Evolutionary conservation across 2,797 vertebrate genomes (phyloP), one percentile per base, ranked within the genome.

Genomic region (Darevskia mixta): DNA sequence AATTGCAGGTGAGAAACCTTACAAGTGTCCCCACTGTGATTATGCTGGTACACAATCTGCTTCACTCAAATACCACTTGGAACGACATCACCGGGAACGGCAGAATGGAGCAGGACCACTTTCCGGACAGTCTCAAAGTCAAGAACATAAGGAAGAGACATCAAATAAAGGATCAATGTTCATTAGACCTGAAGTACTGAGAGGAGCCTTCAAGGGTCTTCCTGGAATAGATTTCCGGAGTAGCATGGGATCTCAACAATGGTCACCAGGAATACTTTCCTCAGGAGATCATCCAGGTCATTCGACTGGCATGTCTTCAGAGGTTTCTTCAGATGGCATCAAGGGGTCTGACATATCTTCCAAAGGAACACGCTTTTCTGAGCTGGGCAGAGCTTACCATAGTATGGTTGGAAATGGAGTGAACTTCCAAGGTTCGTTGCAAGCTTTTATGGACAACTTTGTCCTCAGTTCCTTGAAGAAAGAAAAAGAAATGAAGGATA

Each of bases 31-130:
- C 29, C 98, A 99, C 96, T 99, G 99, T 91, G 99, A 99, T 96
- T 99, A 99, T n/a, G 99, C 99, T 10, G 99, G 99, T 35, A 99
- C 99, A 92, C 99, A 99, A 96, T 99, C 99, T 89, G 99, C 99
- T 2, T 99, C 98, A 92, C 96, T 99, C 83, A 99, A 99, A 95
- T 99, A 99, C 95, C 99, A 99, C 97, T 94, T 99, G 93, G 99
- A 99, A 81, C 98, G 99, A 61, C 99, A 99, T 94, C 99, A 99
- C 88, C 98, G 99, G 8, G 99, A 99, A 92, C 97, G 98, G 2
- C 99, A 99, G 95, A 99, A 99, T 0, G 99, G 98, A 82, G 96
- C 98, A 11, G 98, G 98, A 43, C 97, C 98, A 0, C 97, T 98
- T 78, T 95, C 98, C 27, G 98, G 97, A 32, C 98, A 98, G 94